Base-by-base conservation (phyloP, 2,113 vertebrate genomes). In the Theristicus caerulescens region DNA sequence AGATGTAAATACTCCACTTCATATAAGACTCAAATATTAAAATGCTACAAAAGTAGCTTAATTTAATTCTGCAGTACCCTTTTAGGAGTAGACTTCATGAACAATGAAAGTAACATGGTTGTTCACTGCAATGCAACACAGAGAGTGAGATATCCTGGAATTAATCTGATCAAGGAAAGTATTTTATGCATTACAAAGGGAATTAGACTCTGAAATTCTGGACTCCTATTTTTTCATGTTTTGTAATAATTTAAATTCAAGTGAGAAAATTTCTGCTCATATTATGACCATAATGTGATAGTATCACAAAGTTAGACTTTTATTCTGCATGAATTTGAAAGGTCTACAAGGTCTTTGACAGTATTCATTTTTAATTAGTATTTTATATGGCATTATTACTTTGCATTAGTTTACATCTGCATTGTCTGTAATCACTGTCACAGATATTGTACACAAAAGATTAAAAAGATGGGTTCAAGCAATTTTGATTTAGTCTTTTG, bases 401-500 rank as follows among this genome's bases (percentile, higher is more conserved):
- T 82, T 86, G 29, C 29, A 70, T 66, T 15, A 11, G 25, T 71
- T 89, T 66, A 51, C 34, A 73, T 47, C 40, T 89, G 17, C 77
- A 59, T 55, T 76, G 66, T 72, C 81, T 69, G 8, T 64, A 80
- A 76, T 70, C 61, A 51, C 29, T n/a, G 44, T 36, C 83, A 88
- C 20, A 86, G 57, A 27, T 57, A 69, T 1, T 47, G 25, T 38
- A 86, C 52, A 84, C 42, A 84, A 58, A 76, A 49, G 70, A 78
- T 67, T 67, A 10, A 36, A 73, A 92, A 92, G 27, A 91, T 6
- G 3, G 25, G 72, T 62, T 95, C 26, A 51, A 93, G 77, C 76
- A 67, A 47, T 71, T 91, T 69, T 78, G 67, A 80, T 96, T 69
- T 71, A 90, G 77, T 73, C 61, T 84, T 96, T 80, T 90, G 72